Evolutionary conservation across 2,113 vertebrate genomes (phyloP).

Genomic region (Phrynosoma blainvillii): DNA sequence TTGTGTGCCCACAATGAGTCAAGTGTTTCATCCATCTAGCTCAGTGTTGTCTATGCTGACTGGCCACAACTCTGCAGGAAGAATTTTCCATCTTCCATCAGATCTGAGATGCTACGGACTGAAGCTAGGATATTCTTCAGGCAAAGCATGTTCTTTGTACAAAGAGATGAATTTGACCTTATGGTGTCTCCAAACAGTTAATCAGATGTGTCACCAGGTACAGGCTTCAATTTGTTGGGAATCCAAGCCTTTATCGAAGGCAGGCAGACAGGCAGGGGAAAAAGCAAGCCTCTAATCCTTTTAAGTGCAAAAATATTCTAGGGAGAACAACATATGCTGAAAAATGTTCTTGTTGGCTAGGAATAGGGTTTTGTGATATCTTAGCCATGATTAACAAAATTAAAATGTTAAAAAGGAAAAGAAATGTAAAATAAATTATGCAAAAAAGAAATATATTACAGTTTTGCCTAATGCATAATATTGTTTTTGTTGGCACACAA

Average conservation of each 20-base stretch:
- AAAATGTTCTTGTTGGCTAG: background rate
- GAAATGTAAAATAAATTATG: background rate
- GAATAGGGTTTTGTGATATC: background rate
- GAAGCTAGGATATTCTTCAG: background rate
- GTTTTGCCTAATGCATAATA: background rate
- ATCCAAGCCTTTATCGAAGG: background rate
- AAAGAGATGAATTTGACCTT: background rate
- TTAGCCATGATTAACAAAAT: background rate
- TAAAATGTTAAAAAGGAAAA: background rate
- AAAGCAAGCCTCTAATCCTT: background rate
- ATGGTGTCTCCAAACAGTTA: background rate
- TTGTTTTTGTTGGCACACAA: background rate
- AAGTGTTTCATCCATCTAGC: too few species aligned
- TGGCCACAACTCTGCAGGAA: too few species aligned
- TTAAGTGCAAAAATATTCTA: background rate
- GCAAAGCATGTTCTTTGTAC: background rate
- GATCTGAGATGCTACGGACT: background rate
- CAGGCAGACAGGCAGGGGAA: background rate
- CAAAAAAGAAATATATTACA: background rate
- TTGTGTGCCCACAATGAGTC: too few species aligned
- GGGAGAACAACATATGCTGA: background rate
- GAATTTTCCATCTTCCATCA: too few species aligned
- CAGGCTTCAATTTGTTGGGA: background rate
- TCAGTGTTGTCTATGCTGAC: too few species aligned
- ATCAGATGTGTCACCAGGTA: background rate